These are phyloP conservation scores for Gnatocerus cornutus DNA, from an alignment of 2,888 invertebrate species.

Conservation along the genomic window DNA sequence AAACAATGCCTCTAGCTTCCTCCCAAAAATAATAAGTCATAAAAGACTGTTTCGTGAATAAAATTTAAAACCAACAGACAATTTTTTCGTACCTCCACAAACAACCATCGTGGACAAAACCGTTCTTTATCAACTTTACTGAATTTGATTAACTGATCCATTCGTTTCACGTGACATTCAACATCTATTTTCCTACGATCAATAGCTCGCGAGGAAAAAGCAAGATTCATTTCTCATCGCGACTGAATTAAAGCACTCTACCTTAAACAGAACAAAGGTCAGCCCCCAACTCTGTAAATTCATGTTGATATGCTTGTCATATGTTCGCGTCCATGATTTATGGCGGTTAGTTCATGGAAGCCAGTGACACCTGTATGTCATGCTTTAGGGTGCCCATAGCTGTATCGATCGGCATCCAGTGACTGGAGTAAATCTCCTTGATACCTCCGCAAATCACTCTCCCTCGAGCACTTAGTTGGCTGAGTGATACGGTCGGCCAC, in stretches of 20 bases:
- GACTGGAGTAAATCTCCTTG: conserved; percentile 59
- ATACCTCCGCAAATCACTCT: conserved; percentile 62
- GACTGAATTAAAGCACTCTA: neutral
- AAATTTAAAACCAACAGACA: too few relatives aligned
- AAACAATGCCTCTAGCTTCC: too few relatives aligned
- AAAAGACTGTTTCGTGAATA: too few relatives aligned
- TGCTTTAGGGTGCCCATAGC: conserved; percentile 30
- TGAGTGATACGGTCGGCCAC: conserved; percentile 61
- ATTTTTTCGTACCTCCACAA: too few relatives aligned
- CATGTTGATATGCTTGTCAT: conserved; percentile 14
- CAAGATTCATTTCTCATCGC: conserved; percentile 12
- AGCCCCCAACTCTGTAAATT: neutral
- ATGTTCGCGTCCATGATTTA: conserved; percentile 6
- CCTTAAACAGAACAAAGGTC: too few relatives aligned
- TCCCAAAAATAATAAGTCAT: too few relatives aligned
- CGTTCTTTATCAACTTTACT: conserved; percentile 7
- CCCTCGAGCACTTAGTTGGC: conserved; percentile 58
- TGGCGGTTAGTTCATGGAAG: conserved; percentile 10
- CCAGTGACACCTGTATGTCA: conserved; percentile 37
- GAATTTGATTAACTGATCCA: conserved; percentile 17
- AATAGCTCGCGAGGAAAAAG: conserved; percentile 9
- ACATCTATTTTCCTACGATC: conserved; percentile 18
- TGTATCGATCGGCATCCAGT: conserved; percentile 49
- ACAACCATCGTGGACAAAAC: neutral
- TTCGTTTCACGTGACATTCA: conserved; percentile 19